These are phyloP conservation scores for Hemiscyllium ocellatum DNA, from an alignment of 2,113 vertebrate species.

Conservation along the genomic window DNA sequence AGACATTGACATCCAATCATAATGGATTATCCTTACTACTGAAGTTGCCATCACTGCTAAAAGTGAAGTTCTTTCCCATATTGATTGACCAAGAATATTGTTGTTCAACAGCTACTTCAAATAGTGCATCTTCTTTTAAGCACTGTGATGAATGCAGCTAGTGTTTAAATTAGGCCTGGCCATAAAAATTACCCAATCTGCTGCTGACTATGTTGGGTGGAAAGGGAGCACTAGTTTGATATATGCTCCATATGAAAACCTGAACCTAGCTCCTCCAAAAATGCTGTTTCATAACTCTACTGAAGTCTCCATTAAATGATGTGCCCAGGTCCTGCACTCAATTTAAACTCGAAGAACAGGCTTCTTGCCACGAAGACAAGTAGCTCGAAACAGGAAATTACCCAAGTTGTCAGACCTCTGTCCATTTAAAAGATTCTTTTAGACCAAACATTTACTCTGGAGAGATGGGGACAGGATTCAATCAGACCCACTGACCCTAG, in stretches of 20 bases:
- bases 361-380: no score
- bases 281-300: neutral
- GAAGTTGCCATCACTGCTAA: neutral
- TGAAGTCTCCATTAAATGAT: neutral
- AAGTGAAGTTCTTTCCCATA: neutral
- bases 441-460: no score
- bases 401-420: no score
- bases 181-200: neutral
- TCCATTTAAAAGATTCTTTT: no score
- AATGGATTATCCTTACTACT: neutral
- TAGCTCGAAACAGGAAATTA: no score
- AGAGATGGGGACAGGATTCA: no score
- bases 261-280: neutral
- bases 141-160: neutral
- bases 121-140: neutral
- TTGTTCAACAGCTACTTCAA: neutral
- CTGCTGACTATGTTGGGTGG: neutral
- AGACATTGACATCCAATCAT: neutral
- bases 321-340: neutral
- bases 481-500: no score
- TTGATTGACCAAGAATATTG: neutral
- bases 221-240: no score
- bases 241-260: neutral
- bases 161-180: neutral
- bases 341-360: neutral